Evolutionary conservation across 1,140 invertebrate species (phyloP), one percentile per base, ranked within the genome.

Genomic region (Drosophila kepulauana): DNA sequence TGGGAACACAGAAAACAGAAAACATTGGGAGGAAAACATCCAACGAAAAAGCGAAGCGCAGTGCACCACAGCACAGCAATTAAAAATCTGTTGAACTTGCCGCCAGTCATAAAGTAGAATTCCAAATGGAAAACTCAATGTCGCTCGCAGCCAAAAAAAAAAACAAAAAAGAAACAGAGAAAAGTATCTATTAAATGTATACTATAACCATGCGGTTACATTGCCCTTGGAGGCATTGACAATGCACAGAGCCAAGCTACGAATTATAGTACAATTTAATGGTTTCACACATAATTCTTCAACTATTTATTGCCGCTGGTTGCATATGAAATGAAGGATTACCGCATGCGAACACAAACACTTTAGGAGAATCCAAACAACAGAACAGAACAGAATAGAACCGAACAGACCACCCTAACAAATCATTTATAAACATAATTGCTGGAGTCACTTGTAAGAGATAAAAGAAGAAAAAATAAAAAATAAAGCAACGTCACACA

Each of bases 351-450:
- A 59, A 35, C 59, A 64, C 41, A 65, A 20, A 48, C 45, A 48
- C 45, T 48, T 48, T 28, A 45, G 11, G 52, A 38, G 20, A 25
- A 25, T 25, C 20, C 20, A 25, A 25, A 25, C 20, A 28, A 28
- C 16, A 3, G 28, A 41, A 43, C 79, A 79, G 82, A 87, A 13
- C 56, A 30, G 43, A 33, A 54, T 13, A 33, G 56, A 46, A 20
- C 45, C 20, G 30, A 43, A 41, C 79, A 80, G 84, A 89, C 84
- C 84, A 88, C 80, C 81, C 81, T 58, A 88, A 89, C 82, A 85
- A 85, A 86, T 85, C 78, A 85, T 85, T 85, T 85, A 81, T 85
- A 85, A 78, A 84, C 84, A 82, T 88, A 82, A 89, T 88, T 84
- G 76, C 56, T 67, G 16, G 43, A 78, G 56, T 71, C 82, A 71